Evolutionary conservation across 2,113 vertebrate species (phyloP), one percentile per base, ranked within the genome.

Genomic region (zebrafish (Danio rerio)): DNA sequence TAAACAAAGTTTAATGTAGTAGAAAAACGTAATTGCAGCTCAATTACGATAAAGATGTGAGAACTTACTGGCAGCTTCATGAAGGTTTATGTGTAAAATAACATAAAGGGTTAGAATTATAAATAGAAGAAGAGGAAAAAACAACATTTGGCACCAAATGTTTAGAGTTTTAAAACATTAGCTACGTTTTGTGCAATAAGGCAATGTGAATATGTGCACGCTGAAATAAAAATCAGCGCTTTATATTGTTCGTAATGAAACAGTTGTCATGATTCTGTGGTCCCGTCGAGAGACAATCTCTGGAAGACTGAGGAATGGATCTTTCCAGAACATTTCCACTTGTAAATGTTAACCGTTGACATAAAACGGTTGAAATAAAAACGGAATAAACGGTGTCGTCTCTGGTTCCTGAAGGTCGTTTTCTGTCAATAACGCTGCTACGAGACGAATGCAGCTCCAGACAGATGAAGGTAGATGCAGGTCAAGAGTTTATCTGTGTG

Each of bases 181-280:
- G 50, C 65, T 73, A 21, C 58, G 7, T 78, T 61, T 31, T 90
- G 89, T 92, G 91, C 90, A 92, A 90, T 79, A 81, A 75, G 86
- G 89, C 88, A 90, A 42, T 74, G 59, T 81, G 78, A 11, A 58
- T 53, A 52, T n/a, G 16, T 70, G 80, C 20, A 68, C 84, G 81
- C 90, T 91, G 88, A 42, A 52, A 59, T 31, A 15, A 21, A 5
- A 49, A 47, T 47, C 42, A 68, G 42, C 10, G 40, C 10, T 66
- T 66, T 20, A 20, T 20, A 10, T 42, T 52, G 13, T 73, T 55
- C 49, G 0, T 53, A 72, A 15, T 6, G 6, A 11, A 40, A 55
- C 5, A 15, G 18, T 52, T 49, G 15, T 6, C 8, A 15, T 16
- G 43, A 43, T 66, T 66, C 43, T 42, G 5, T 3, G 15, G 15